phyloP scores from a whole-genome alignment of 1,140 invertebrate genomes.

The Orius laevigatus region DNA sequence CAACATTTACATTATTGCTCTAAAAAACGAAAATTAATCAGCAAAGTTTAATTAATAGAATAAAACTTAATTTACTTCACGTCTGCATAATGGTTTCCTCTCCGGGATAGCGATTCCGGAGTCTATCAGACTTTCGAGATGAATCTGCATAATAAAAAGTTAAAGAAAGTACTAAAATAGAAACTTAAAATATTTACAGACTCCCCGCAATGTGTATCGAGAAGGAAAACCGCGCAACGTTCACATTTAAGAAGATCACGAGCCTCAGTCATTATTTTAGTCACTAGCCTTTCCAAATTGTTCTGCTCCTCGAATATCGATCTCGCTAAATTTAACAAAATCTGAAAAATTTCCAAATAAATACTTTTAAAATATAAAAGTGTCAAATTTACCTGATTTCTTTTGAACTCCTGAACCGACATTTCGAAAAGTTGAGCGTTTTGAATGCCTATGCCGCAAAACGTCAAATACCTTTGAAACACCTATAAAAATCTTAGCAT shows the following conservation, averaged over 20 bases:
- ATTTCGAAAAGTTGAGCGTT: conserved; percentile 93
- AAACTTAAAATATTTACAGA: conserved; percentile 36
- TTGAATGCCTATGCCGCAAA: conserved; percentile 93
- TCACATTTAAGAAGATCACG: conserved; percentile 84
- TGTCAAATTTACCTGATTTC: conserved; percentile 53
- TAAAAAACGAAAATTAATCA: conserved; percentile 26
- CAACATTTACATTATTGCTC: conserved; percentile 50
- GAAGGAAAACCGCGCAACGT: conserved; percentile 74
- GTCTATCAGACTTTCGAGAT: conserved; percentile 65
- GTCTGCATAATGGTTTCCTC: conserved; percentile 44
- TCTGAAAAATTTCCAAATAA: conserved; percentile 29
- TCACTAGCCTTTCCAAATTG: conserved; percentile 80
- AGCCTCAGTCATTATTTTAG: conserved; percentile 92
- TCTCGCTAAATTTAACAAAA: conserved; percentile 67
- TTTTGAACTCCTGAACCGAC: conserved; percentile 79
- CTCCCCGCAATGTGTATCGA: conserved; percentile 71
- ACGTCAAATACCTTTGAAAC: conserved; percentile 69
- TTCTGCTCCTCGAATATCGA: conserved; percentile 88
- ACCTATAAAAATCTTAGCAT: conserved; percentile 29
- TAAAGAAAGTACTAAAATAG: conserved; percentile 4
- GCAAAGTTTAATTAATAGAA: background rate
- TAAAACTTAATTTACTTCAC: conserved; percentile 31
- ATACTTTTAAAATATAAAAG: background rate
- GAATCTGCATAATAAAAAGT: conserved; percentile 37
- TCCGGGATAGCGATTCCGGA: conserved; percentile 35